Evolutionary conservation across 2,888 invertebrate genomes (phyloP).

Genomic region (Hofmannophila pseudospretella): DNA sequence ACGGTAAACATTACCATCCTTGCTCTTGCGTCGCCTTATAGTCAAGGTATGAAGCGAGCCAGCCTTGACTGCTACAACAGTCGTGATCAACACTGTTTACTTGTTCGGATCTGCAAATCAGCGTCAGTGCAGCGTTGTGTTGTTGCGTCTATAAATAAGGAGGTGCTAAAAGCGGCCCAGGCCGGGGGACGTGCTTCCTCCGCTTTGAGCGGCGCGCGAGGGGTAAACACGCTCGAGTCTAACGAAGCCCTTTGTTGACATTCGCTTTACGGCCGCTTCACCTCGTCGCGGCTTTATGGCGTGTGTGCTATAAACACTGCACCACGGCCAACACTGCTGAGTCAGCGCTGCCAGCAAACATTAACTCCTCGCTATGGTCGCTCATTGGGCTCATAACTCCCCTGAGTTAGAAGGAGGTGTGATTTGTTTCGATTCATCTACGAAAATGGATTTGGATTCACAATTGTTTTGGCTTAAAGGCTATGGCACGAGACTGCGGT

Average conservation of each 20-base stretch:
- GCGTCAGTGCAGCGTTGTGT: slow-evolving; percentile 50
- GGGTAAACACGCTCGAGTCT: slow-evolving; percentile 64
- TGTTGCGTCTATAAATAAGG: slow-evolving; percentile 73
- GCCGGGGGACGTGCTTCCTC: slow-evolving; percentile 71
- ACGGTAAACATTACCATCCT: no score
- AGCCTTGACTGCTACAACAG: slow-evolving; percentile 9
- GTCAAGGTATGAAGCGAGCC: no score
- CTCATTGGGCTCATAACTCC: slow-evolving; percentile 6
- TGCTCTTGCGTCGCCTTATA: no score
- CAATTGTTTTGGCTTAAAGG: no score
- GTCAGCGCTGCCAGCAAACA: not conserved
- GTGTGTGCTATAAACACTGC: slow-evolving; percentile 45
- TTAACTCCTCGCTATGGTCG: slow-evolving; percentile 12
- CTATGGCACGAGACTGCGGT: no score
- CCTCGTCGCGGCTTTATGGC: slow-evolving; percentile 39
- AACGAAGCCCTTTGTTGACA: slow-evolving; percentile 71
- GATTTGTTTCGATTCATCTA: no score
- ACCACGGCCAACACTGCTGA: slow-evolving; percentile 20
- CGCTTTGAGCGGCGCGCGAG: slow-evolving; percentile 69
- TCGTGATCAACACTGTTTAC: slow-evolving; percentile 58
- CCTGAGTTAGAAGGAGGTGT: not conserved
- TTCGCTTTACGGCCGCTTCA: slow-evolving; percentile 61
- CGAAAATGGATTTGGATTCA: no score
- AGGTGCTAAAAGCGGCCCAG: slow-evolving; percentile 75
- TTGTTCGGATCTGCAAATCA: slow-evolving; percentile 66